Percentiles rank a stretch among this genome's conserved stretches.
Evolutionary conservation across 2,797 vertebrate species (phyloP).

Genomic region (Apogon hyalosoma): DNA sequence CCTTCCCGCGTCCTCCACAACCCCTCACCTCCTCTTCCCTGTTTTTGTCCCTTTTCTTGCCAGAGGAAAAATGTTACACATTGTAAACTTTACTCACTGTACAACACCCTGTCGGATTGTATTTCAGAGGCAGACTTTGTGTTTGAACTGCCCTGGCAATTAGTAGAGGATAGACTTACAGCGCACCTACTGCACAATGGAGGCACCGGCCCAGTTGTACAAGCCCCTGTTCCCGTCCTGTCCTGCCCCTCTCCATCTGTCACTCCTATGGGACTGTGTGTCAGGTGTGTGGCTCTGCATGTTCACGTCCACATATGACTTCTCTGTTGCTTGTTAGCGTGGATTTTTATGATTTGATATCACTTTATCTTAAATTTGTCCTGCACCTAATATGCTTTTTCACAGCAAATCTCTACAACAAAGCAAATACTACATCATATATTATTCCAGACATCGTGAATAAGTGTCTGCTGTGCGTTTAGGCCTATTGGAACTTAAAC

Average conservation of each 20-base stretch:
- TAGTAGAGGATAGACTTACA: slow-evolving; percentile 86
- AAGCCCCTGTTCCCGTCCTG: slow-evolving; percentile 56
- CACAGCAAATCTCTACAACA: too few species aligned
- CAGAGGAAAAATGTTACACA: slow-evolving; percentile 77
- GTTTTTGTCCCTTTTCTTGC: slow-evolving; percentile 60
- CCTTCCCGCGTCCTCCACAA: neutral
- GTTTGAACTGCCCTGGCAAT: slow-evolving; percentile 83
- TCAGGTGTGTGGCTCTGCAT: slow-evolving; percentile 11
- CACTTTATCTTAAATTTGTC: too few species aligned
- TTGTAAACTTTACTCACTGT: slow-evolving; percentile 81
- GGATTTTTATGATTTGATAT: too few species aligned
- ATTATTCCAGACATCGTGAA: too few species aligned
- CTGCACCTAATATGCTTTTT: too few species aligned
- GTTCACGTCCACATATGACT: slow-evolving; percentile 1
- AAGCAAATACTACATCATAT: too few species aligned
- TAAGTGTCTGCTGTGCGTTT: too few species aligned
- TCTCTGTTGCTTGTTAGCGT: neutral
- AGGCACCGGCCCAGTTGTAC: slow-evolving; percentile 63
- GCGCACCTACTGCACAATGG: slow-evolving; percentile 77
- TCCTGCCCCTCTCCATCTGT: slow-evolving; percentile 82
- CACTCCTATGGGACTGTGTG: slow-evolving; percentile 72
- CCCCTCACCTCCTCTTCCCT: slow-evolving; percentile 27
- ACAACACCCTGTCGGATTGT: slow-evolving; percentile 74
- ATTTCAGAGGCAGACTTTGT: slow-evolving; percentile 85
- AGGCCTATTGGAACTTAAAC: too few species aligned